Evolutionary conservation across 2,113 vertebrate species (phyloP).

Genomic region (Gavialis gangeticus): DNA sequence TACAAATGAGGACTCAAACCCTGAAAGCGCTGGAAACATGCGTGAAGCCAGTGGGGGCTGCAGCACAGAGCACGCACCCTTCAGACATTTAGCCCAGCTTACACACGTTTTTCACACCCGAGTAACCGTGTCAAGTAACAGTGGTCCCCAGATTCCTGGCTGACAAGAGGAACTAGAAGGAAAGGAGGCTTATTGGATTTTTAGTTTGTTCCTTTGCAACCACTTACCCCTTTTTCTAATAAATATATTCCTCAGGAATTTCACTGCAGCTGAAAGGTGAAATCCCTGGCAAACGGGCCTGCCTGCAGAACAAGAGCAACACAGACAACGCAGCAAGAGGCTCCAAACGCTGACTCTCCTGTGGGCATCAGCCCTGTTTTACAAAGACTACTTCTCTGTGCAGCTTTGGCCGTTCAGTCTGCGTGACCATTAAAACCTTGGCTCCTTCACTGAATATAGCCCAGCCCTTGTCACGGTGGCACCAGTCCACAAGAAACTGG

Average conservation of each 20-base stretch:
- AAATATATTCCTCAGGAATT: not conserved
- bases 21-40: not conserved
- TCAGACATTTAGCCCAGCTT: not conserved
- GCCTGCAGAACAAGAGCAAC: not conserved
- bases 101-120: not conserved
- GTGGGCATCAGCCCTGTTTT: not conserved
- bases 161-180: constrained; percentile 10
- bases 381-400: not conserved
- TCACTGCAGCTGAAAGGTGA: constrained; percentile 3
- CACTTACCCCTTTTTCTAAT: not conserved
- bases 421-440: not conserved
- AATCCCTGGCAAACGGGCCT: not conserved
- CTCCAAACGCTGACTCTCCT: not conserved
- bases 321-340: not conserved
- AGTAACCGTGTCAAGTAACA: not conserved
- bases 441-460: not conserved
- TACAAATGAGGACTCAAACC: not conserved
- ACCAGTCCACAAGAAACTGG: not conserved
- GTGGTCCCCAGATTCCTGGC: not conserved
- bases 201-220: not conserved
- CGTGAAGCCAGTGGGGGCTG: not conserved
- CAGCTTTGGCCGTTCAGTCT: not conserved
- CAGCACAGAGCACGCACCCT: not conserved
- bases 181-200: not conserved
- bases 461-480: not conserved